A percentile compares a stretch with the other conserved stretches of the same genome.
These are phyloP conservation scores for Notothenia coriiceps DNA, from an alignment of 2,113 vertebrate genomes.

Conservation along the genomic window DNA sequence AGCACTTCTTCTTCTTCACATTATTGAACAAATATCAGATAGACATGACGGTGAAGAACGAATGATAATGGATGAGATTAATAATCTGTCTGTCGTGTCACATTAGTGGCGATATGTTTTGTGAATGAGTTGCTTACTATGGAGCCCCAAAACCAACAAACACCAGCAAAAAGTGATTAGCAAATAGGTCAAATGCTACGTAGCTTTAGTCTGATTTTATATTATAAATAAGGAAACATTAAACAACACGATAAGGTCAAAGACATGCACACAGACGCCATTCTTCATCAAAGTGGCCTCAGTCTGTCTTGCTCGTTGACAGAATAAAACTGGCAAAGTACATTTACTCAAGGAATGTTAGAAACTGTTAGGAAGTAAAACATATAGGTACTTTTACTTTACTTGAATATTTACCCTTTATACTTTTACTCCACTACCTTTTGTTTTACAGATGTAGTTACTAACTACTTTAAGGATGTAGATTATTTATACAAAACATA, in stretches of 20 bases:
- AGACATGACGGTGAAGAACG: slow-evolving; percentile 16
- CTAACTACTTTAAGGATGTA: too few species aligned
- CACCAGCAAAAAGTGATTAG: neutral
- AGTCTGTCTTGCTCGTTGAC: neutral
- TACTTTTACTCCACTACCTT: too few species aligned
- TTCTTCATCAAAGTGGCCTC: neutral
- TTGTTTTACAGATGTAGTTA: too few species aligned
- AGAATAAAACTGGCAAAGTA: too few species aligned
- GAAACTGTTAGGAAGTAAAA: too few species aligned
- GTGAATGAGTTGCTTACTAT: neutral
- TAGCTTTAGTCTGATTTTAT: neutral
- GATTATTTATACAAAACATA: too few species aligned
- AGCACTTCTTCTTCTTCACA: slow-evolving; percentile 31
- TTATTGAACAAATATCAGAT: slow-evolving; percentile 23
- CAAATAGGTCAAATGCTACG: neutral
- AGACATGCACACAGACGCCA: neutral
- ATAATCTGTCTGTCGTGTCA: neutral
- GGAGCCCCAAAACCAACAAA: neutral
- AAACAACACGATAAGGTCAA: neutral
- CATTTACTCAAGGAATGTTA: too few species aligned
- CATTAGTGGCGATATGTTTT: neutral
- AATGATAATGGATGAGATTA: neutral
- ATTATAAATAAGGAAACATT: neutral
- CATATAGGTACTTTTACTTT: too few species aligned
- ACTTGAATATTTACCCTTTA: too few species aligned